Evolutionary conservation across 1,140 invertebrate species (phyloP).

Genomic region (Ceratina calcarata): DNA sequence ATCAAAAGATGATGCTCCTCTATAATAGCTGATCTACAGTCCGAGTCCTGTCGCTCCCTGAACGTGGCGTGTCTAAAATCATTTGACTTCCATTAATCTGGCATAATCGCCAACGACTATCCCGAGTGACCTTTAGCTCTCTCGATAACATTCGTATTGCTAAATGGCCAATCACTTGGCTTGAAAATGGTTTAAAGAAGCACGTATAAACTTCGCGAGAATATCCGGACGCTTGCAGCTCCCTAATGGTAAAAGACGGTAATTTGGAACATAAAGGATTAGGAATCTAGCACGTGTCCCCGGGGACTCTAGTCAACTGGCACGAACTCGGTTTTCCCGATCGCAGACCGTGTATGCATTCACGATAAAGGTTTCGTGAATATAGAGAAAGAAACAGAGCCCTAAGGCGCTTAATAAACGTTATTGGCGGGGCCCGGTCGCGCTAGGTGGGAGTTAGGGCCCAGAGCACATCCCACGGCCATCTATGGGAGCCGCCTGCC

Average conservation of each 20-base stretch:
- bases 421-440: conserved; percentile 67
- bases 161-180: background rate
- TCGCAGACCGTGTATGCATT: conserved; percentile 7
- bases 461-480: conserved; percentile 77
- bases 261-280: too few relatives aligned
- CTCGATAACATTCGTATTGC: background rate
- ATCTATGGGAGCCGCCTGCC: conserved; percentile 70
- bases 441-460: conserved; percentile 74
- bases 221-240: too few relatives aligned
- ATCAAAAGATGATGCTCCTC: background rate
- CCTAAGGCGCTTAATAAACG: conserved; percentile 71
- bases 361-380: conserved; percentile 26
- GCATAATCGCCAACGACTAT: background rate
- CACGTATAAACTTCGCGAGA: background rate
- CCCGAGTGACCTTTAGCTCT: background rate
- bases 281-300: background rate
- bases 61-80: conserved; percentile 10
- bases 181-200: background rate
- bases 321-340: conserved; percentile 8
- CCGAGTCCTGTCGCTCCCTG: conserved; percentile 5
- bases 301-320: background rate
- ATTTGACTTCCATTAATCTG: background rate
- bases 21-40: conserved; percentile 6
- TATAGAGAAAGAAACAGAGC: background rate
- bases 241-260: too few relatives aligned